Evolutionary conservation across 2,113 vertebrate species (phyloP).

Genomic region (Festucalex cinctus): DNA sequence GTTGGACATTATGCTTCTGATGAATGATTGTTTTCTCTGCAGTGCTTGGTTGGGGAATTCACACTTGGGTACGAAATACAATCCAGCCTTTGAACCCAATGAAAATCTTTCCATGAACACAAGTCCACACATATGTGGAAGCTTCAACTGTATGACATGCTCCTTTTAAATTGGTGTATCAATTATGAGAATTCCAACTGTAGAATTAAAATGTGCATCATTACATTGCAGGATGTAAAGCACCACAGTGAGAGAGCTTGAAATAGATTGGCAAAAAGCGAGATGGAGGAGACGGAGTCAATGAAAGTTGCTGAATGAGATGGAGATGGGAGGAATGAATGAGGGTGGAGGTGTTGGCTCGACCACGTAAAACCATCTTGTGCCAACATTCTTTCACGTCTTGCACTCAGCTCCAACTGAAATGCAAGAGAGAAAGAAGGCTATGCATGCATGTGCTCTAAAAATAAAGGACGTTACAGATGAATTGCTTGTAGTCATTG

Average conservation of each 20-base stretch:
- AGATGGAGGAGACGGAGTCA: not conserved
- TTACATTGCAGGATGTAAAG: not conserved
- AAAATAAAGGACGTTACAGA: not conserved
- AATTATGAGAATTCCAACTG: not conserved
- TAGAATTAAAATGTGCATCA: not conserved
- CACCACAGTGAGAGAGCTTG: not conserved
- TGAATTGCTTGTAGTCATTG: not conserved
- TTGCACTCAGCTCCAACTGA: conserved; percentile 46
- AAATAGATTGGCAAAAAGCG: too few relatives aligned
- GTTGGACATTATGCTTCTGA: not conserved
- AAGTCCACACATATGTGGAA: not conserved
- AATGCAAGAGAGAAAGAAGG: conserved; percentile 41
- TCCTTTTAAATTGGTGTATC: not conserved
- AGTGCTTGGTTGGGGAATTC: not conserved
- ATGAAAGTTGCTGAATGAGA: conserved; percentile 29
- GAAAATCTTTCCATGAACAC: not conserved
- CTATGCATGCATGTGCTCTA: conserved; percentile 20
- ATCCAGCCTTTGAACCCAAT: not conserved
- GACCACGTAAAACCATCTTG: conserved; percentile 37
- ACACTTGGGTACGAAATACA: not conserved
- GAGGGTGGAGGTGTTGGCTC: conserved; percentile 56
- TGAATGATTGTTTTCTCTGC: not conserved
- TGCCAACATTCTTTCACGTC: conserved; percentile 45
- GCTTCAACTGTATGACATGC: not conserved
- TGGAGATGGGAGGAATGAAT: conserved; percentile 13